Base-by-base conservation (phyloP, 1,140 invertebrate species). In the Drosophila yakuba region DNA sequence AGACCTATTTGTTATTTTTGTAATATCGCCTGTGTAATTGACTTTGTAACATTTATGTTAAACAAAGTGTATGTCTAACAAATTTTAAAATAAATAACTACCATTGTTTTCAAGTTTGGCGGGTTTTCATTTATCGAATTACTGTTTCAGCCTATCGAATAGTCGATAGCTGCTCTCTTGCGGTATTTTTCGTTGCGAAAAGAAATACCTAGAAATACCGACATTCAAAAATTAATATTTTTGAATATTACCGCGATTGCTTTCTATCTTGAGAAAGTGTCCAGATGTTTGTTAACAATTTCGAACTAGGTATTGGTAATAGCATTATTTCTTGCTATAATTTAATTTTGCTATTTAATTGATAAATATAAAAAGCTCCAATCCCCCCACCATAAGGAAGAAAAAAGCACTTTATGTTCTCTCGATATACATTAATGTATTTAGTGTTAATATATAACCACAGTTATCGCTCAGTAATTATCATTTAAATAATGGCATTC, bases 401-500 rank as follows among this genome's bases (percentile, higher is more conserved):
- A 20, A 45, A 43, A 20, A 47, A 4, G 10, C 25, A 25, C 3
- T 32, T 32, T 28, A 14, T 23, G 28, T 74, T 55, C 25, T 50
- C 25, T 73, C 20, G 48, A 73, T 72, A 75, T 75, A 75, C 62
- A 75, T 75, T 66, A 48, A 75, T 75, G 38, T 74, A 62, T 74
- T 74, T 75, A 66, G 63, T 75, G 50, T 74, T 85, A 81, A 73
- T 64, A 82, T 89, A 66, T 86, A 76, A 83, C 84, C 84, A 89
- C 63, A 88, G 63, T 88, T 88, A 86, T 88, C 62, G 75, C 79
- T 86, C 74, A 69, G 63, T 77, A 86, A 76, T 84, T 89, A 88
- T 80, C 54, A 89, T 66, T 89, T 88, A 88, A 89, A 80, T 88
- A 89, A 89, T 89, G 84, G 84, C 84, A 89, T 89, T 89, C 88